Evolutionary conservation across 2,888 invertebrate species (phyloP).

Genomic region (Electrophaes corylata): DNA sequence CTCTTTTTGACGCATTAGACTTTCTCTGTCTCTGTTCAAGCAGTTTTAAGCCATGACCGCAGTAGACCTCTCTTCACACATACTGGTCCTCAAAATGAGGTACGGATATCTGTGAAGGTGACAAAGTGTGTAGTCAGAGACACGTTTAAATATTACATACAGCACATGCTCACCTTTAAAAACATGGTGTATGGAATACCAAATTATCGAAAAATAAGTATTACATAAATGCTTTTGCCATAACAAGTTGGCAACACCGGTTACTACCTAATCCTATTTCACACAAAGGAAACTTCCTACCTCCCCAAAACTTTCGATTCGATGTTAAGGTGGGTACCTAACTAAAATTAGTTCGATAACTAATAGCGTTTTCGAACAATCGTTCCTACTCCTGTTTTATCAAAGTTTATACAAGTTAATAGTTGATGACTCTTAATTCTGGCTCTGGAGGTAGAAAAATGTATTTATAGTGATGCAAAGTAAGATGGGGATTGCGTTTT

Average conservation of each 20-base stretch:
- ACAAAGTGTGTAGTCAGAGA: background rate
- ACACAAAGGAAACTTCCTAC: background rate
- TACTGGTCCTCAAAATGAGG: too few relatives aligned
- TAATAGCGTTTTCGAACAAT: constrained; percentile 26
- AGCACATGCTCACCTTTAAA: background rate
- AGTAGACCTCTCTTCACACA: too few relatives aligned
- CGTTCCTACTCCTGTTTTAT: constrained; percentile 12
- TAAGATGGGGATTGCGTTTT: too few relatives aligned
- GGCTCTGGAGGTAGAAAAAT: background rate
- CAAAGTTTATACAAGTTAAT: constrained; percentile 6
- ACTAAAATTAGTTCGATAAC: constrained; percentile 17
- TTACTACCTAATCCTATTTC: constrained; percentile 10
- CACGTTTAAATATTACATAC: background rate
- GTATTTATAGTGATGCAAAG: background rate
- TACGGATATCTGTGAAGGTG: too few relatives aligned
- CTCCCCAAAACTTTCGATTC: constrained; percentile 15
- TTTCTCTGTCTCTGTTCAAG: too few relatives aligned
- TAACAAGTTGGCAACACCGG: background rate
- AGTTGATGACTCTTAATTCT: constrained; percentile 3
- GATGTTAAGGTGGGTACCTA: background rate
- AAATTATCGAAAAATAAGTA: background rate
- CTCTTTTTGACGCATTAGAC: too few relatives aligned
- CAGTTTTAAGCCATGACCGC: too few relatives aligned
- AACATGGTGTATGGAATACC: too few relatives aligned
- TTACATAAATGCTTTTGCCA: background rate